Conservation (phyloP, 2,113 vertebrate genomes). For the Deroptyus accipitrinus region DNA sequence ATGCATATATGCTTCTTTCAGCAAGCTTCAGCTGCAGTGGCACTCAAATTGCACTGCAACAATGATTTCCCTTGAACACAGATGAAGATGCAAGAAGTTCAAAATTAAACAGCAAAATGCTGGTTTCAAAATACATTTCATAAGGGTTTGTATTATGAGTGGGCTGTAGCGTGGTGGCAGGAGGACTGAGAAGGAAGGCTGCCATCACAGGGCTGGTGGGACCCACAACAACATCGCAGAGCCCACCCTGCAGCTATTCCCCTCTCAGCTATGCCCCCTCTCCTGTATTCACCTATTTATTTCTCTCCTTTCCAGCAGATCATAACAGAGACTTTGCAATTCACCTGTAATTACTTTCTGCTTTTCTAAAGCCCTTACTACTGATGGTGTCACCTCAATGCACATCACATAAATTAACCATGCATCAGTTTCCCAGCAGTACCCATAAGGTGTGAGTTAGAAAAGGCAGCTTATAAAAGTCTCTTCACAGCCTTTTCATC, state of each 20-base stretch:
- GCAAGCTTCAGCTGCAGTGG: not conserved
- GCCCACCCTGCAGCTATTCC: not conserved
- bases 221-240: fast-evolving
- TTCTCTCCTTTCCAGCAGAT: not conserved
- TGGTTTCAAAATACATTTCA: not conserved
- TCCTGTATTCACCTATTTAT: not conserved
- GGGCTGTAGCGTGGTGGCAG: not conserved
- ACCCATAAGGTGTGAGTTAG: fast-evolving
- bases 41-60: constrained; percentile 11
- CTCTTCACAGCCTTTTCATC: not conserved
- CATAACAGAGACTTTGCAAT: not conserved
- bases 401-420: not conserved
- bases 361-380: not conserved
- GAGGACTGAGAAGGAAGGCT: not conserved
- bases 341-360: not conserved
- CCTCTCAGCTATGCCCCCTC: not conserved
- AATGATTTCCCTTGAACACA: not conserved
- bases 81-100: not conserved
- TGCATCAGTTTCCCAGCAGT: not conserved
- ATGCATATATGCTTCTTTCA: not conserved
- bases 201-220: not conserved
- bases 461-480: not conserved
- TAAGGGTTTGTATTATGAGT: not conserved
- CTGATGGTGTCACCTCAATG: not conserved
- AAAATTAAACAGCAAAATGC: not conserved